Evolutionary conservation across 2,888 invertebrate genomes (phyloP), one percentile per base, ranked within the genome.

Genomic region (Lepidocyrtoides sp.): DNA sequence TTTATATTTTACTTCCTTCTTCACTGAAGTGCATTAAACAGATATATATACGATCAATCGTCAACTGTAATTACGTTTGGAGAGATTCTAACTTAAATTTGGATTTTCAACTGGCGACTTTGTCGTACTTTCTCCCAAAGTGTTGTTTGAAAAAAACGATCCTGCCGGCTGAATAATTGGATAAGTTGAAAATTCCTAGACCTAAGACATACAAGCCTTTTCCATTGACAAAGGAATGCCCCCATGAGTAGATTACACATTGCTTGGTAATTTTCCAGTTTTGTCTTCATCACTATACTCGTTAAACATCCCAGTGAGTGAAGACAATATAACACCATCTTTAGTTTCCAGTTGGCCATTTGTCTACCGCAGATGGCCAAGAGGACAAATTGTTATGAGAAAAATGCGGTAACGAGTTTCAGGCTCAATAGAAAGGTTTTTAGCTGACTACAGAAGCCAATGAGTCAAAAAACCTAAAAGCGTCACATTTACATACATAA

Each of bases 351-450:
- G 54, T 44, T 86, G 23, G 20, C 14, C 51, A 63, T 57, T 81
- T 48, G 48, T 44, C 77, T 51, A 36, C 81, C 69, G 87, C 87
- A 88, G 87, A 88, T 88, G 87, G 87, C 81, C 81, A 69, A 66
- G 81, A 88, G 79, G 87, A 88, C 87, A 88, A 88, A 88, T 88
- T 88, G 87, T 79, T 88, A 88, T 87, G 87, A 87, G 87, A 17
- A 32, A 72, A 87, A 54, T 20, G 87, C 63, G 48, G 77, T 86
- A 86, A 86, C 86, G 60, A 88, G 87, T 88, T 88, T 88, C 66
- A 88, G 81, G n/a, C 44, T 88, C 87, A 60, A 41, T 44, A 44
- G 48, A 85, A 44, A 17, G 29, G 51, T 41, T 41, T 48, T 75
- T 75, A 26, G 79, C n/a, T 8, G n/a, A 20, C n/a, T 12, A 36